These are phyloP conservation scores for Acrocephalus scirpaceus DNA, from an alignment of 2,797 vertebrate genomes.

Conservation along the genomic window DNA sequence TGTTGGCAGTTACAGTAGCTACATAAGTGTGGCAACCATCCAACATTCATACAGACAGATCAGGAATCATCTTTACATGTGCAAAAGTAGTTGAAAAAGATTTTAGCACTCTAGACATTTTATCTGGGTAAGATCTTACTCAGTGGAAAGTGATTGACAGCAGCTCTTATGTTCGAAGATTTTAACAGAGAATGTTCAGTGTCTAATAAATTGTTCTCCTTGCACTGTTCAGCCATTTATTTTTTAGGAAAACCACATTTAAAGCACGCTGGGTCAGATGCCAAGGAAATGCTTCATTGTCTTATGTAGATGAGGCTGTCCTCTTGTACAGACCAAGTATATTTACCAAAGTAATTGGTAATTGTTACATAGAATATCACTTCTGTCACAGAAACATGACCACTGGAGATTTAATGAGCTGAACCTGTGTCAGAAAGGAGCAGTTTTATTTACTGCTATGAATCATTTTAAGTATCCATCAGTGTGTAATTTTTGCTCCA, in stretches of 20 bases:
- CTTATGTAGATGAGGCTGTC: background rate
- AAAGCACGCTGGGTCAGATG: constrained; percentile 13
- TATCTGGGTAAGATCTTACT: constrained; percentile 9
- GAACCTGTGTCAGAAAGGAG: constrained; percentile 1
- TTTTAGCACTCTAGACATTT: constrained; percentile 36
- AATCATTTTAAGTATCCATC: constrained; percentile 10
- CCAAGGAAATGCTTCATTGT: background rate
- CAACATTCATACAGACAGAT: constrained; percentile 49
- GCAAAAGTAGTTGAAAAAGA: constrained; percentile 29
- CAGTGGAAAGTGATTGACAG: constrained; percentile 36
- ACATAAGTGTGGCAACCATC: constrained; percentile 61
- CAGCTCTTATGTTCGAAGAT: background rate
- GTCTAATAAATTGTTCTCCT: constrained; percentile 20
- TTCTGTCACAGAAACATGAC: constrained; percentile 7
- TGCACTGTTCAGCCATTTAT: background rate
- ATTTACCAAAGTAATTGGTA: constrained; percentile 51
- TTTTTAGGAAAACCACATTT: constrained; percentile 11
- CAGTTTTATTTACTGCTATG: background rate
- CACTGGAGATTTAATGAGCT: constrained; percentile 14
- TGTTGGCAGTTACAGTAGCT: constrained; percentile 49
- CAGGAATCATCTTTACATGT: constrained; percentile 23
- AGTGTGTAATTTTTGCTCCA: background rate
- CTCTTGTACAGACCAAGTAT: background rate
- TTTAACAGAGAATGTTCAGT: background rate
- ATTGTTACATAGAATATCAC: constrained; percentile 30